Evolutionary conservation across 2,797 vertebrate species (phyloP), one percentile per base, ranked within the genome.

Genomic region (Mormyrops boulengeri): DNA sequence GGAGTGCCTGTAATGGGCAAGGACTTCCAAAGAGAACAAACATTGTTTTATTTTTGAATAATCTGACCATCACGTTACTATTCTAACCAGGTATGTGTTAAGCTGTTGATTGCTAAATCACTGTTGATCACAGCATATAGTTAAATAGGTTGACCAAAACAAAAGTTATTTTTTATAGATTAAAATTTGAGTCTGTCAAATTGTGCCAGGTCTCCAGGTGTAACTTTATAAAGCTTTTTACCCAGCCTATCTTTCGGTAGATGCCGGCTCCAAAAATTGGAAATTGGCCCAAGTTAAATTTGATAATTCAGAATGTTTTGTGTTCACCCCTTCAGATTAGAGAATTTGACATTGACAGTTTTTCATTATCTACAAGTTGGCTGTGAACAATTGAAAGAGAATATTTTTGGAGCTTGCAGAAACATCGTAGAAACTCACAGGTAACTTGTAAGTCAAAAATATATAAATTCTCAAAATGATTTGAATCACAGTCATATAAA

Each of bases 1-100:
- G 95, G 93, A 95, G 95, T 95, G 94, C 96, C 96, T 98, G 97
- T 98, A 97, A 99, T 99, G 98, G 98, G 97, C 96, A 96, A 97
- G 96, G 95, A 96, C 95, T 96, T 95, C 95, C 96, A 95, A 94
- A 96, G 94, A 96, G 95, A 96, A 97, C 94, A 96, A 95, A 94
- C 95, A 88, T 94, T 92, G 91, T 93, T 93, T 94, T 95, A 92
- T 95, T 95, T 96, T 94, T 97, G 96, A 95, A 92, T 92, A 95
- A 93, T 93, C 95, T 95, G 92, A 90, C 90, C 62, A 77, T 94
- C 93, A 94, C 95, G 94, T 94, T 94, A 94, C 93, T 91, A 90
- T 91, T 91, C 91, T 91, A 91, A 91, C 91, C 92, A 94, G 95
- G 95, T 96, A 93, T 34, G 92, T n/a, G 41, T 19, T n/a, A 73